Conservation (phyloP, 2,888 invertebrate genomes). For the Nasonia oneida region DNA sequence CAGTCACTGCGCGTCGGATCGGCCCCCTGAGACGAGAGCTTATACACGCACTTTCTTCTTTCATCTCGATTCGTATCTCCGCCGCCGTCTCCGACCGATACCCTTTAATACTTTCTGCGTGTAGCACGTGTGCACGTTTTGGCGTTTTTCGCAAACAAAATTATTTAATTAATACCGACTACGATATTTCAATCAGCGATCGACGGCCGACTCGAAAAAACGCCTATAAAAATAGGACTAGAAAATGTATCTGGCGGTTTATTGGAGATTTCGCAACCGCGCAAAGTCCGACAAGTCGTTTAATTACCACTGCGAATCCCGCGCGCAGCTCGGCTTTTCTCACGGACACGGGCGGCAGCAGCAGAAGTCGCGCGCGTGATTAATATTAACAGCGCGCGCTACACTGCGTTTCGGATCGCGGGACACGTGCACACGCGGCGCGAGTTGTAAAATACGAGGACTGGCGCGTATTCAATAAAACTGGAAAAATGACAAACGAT, state of each 20-base stretch:
- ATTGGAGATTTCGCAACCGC: not conserved
- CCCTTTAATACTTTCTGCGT: not conserved
- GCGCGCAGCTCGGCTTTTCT: not conserved
- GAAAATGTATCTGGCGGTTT: constrained; percentile 11
- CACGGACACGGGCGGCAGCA: not conserved
- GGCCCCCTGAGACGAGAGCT: not conserved
- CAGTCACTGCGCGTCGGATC: constrained; percentile 17
- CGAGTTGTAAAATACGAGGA: not conserved
- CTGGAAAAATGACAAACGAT: constrained; percentile 43
- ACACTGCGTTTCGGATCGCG: not conserved
- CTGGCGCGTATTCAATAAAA: constrained; percentile 23
- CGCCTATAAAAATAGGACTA: not conserved
- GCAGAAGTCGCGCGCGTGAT: constrained; percentile 14
- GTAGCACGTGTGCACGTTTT: not conserved
- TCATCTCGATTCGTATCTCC: constrained; percentile 7
- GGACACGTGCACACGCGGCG: not conserved
- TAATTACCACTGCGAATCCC: not conserved
- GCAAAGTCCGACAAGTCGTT: not conserved
- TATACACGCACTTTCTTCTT: not conserved
- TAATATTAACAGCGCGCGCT: constrained; percentile 7
- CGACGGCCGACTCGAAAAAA: not conserved
- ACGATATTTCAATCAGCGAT: not conserved
- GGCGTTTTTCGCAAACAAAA: not conserved
- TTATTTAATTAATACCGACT: not conserved
- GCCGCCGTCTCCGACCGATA: not conserved